A percentile compares a stretch with the other conserved stretches of the same genome.
phyloP scores from a whole-genome alignment of 2,888 invertebrate species.

The Aporophyla nigra region DNA sequence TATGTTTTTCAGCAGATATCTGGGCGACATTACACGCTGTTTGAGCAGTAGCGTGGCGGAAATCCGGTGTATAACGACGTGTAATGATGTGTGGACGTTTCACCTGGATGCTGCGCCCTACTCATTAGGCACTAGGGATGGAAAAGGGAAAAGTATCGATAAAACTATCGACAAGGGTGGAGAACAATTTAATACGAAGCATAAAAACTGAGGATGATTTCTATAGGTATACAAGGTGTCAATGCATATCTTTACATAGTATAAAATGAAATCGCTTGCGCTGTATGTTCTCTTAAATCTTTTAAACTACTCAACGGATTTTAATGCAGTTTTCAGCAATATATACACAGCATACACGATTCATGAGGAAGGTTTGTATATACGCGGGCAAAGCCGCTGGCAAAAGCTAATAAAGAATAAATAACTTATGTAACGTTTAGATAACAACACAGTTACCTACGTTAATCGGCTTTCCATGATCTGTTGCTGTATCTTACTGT shows the following conservation, averaged over 20 bases:
- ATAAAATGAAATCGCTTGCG: too few relatives aligned
- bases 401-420: too few relatives aligned
- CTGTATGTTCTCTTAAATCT: too few relatives aligned
- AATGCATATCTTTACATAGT: too few relatives aligned
- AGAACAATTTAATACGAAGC: neutral
- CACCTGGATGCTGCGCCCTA: conserved; percentile 82
- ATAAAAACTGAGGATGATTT: too few relatives aligned
- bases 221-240: neutral
- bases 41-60: conserved; percentile 80
- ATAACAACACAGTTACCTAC: neutral
- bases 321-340: too few relatives aligned
- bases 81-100: conserved; percentile 88
- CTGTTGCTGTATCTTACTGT: neutral
- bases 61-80: conserved; percentile 84
- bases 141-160: conserved; percentile 16
- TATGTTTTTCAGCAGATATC: conserved; percentile 61
- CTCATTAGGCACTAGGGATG: conserved; percentile 80
- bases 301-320: too few relatives aligned
- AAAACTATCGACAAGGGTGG: neutral
- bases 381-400: too few relatives aligned
- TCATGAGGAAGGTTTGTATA: too few relatives aligned
- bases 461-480: neutral
- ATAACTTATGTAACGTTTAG: too few relatives aligned
- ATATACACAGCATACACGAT: too few relatives aligned
- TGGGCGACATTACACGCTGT: conserved; percentile 82